Evolutionary conservation across 1,140 invertebrate genomes (phyloP).

Genomic region (Popillia japonica): DNA sequence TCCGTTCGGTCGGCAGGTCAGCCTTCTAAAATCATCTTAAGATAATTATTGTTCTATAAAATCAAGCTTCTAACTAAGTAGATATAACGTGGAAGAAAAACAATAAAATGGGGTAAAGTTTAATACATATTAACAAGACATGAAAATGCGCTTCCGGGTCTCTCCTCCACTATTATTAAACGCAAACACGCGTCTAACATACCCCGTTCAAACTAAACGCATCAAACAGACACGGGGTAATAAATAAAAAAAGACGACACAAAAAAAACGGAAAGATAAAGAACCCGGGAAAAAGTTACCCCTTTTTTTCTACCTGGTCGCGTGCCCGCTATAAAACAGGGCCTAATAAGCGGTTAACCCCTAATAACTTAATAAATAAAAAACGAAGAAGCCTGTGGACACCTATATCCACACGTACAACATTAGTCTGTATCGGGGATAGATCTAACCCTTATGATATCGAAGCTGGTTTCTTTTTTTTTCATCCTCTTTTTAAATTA

Average conservation of each 20-base stretch:
- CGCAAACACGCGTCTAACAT: no score
- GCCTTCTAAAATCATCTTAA: no score
- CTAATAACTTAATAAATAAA: constrained; percentile 58
- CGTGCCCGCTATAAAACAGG: constrained; percentile 52
- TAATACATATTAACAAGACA: no score
- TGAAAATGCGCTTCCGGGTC: no score
- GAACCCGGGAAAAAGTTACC: constrained; percentile 32
- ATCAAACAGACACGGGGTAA: background rate
- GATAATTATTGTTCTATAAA: no score
- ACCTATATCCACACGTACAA: background rate
- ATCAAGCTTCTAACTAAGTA: no score
- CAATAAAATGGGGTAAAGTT: no score
- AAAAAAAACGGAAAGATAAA: constrained; percentile 18
- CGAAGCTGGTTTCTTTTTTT: background rate
- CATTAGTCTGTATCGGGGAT: background rate
- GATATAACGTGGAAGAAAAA: no score
- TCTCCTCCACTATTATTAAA: no score
- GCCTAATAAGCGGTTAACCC: constrained; percentile 57
- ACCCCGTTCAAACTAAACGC: no score
- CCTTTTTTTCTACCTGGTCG: constrained; percentile 43
- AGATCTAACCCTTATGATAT: background rate
- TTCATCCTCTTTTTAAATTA: background rate
- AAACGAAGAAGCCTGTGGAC: constrained; percentile 34
- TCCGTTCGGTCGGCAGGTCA: no score
- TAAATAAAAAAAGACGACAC: constrained; percentile 28